phyloP scores from a whole-genome alignment of 2,888 invertebrate species.

The Tupiocoris notatus region DNA sequence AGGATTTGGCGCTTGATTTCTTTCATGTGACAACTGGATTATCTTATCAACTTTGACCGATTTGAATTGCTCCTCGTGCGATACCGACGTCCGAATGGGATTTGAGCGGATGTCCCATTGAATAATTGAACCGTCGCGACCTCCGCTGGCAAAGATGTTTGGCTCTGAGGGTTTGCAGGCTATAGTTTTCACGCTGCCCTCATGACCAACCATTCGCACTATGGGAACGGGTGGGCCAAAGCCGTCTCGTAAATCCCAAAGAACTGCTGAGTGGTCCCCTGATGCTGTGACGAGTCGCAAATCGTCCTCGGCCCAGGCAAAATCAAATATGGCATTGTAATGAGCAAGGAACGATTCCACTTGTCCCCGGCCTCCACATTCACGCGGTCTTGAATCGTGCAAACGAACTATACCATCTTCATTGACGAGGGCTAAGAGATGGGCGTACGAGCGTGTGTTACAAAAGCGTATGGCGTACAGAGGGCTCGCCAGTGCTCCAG shows the following conservation, averaged over 20 bases:
- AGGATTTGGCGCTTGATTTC: background rate
- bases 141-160: conserved; percentile 82
- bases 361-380: background rate
- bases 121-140: conserved; percentile 81
- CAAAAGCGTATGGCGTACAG: conserved; percentile 80
- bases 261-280: conserved; percentile 75
- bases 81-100: background rate
- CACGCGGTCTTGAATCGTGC: conserved; percentile 53
- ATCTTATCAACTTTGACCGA: conserved; percentile 12
- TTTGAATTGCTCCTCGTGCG: background rate
- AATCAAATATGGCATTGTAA: conserved; percentile 84
- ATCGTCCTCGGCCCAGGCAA: conserved; percentile 78
- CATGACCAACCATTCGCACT: conserved; percentile 68
- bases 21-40: conserved; percentile 10
- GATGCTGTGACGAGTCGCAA: conserved; percentile 81
- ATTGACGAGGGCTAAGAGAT: conserved; percentile 77
- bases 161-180: conserved; percentile 68
- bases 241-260: conserved; percentile 71
- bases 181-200: conserved; percentile 78
- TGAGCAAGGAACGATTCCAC: conserved; percentile 58
- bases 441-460: conserved; percentile 63
- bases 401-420: conserved; percentile 75
- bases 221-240: conserved; percentile 49
- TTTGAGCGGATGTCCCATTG: conserved; percentile 72
- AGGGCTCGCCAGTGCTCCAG: conserved; percentile 54